A percentile compares a stretch with the other conserved stretches of the same genome.
phyloP scores from a whole-genome alignment of 2,888 invertebrate species.

The Aspidiotus destructor region DNA sequence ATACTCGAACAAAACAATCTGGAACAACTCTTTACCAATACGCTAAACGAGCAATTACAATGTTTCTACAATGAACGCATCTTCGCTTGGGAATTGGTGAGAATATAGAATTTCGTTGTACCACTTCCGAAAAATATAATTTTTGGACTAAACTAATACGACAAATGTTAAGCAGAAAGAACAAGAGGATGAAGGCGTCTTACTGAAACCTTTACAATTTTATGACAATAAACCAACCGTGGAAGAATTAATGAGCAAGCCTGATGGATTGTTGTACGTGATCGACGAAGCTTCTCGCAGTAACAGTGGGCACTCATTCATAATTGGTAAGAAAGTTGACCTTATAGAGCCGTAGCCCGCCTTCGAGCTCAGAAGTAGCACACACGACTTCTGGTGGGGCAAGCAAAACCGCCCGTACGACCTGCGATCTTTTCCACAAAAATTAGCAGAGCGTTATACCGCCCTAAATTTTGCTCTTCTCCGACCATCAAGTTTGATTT shows the following conservation, averaged over 20 bases:
- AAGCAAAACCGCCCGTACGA: no score
- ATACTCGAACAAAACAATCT: slow-evolving; percentile 76
- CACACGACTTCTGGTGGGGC: no score
- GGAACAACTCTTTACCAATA: slow-evolving; percentile 81
- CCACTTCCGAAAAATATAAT: neutral
- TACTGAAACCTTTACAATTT: slow-evolving; percentile 60
- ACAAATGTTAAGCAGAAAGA: slow-evolving; percentile 46
- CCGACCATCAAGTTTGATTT: no score
- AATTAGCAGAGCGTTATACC: no score
- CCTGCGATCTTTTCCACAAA: no score
- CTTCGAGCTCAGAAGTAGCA: no score
- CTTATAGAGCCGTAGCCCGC: no score
- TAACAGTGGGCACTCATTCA: slow-evolving; percentile 58
- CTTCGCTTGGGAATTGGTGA: slow-evolving; percentile 80
- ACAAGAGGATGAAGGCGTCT: slow-evolving; percentile 67
- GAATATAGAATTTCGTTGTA: slow-evolving; percentile 7
- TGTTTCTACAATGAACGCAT: slow-evolving; percentile 85
- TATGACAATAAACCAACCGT: slow-evolving; percentile 81
- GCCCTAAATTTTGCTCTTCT: no score
- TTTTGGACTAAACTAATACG: neutral
- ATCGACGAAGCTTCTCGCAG: slow-evolving; percentile 79
- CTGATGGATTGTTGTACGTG: slow-evolving; percentile 69
- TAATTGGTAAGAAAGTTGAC: slow-evolving; percentile 52
- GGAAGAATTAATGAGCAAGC: slow-evolving; percentile 76
- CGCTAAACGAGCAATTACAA: slow-evolving; percentile 85